These are phyloP conservation scores for Sitophilus oryzae DNA, from an alignment of 1,140 invertebrate genomes.

Conservation along the genomic window DNA sequence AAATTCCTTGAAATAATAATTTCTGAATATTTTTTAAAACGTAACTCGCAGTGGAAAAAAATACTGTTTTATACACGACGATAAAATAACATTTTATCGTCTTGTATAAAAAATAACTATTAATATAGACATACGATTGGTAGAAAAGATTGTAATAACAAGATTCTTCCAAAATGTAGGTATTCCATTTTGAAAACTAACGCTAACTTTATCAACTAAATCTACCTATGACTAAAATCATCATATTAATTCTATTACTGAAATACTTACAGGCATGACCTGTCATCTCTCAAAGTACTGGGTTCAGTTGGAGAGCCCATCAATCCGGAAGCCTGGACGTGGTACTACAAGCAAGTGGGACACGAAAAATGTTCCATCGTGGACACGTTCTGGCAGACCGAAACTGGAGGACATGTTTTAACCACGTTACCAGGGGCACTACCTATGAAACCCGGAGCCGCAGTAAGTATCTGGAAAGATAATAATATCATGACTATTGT, in stretches of 20 bases:
- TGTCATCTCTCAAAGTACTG: constrained; percentile 69
- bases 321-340: constrained; percentile 96
- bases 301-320: constrained; percentile 97
- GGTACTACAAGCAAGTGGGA: constrained; percentile 90
- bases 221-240: constrained; percentile 4
- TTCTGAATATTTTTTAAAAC: no score
- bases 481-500: neutral
- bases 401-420: constrained; percentile 92
- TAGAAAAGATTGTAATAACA: no score
- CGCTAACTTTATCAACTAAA: neutral
- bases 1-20: no score
- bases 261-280: constrained; percentile 48
- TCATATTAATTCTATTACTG: constrained; percentile 17
- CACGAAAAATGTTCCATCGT: constrained; percentile 80
- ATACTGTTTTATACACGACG: no score
- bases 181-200: no score
- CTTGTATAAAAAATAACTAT: no score
- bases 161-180: no score
- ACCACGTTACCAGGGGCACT: constrained; percentile 92
- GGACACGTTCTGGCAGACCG: constrained; percentile 99
- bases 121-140: no score
- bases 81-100: no score
- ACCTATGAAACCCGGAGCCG: constrained; percentile 94
- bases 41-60: no score
- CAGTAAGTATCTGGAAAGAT: constrained; percentile 64